phyloP scores from a whole-genome alignment of 2,113 vertebrate species.

The Syngnathus typhle region DNA sequence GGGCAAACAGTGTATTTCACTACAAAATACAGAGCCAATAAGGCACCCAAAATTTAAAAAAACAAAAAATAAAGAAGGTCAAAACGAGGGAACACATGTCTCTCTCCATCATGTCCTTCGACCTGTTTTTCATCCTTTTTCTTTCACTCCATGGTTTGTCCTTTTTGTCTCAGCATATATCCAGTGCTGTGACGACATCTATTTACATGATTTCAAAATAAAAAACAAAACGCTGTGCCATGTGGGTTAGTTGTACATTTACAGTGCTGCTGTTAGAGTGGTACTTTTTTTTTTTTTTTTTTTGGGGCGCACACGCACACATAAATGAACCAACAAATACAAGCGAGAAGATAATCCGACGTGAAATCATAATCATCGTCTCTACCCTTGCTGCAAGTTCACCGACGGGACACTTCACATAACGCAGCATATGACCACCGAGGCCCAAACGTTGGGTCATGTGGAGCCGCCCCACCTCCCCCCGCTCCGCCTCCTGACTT shows the following conservation, averaged over 20 bases:
- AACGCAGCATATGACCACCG: constrained; percentile 47
- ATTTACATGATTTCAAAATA: not conserved
- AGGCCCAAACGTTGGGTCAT: constrained; percentile 15
- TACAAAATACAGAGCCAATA: constrained; percentile 50
- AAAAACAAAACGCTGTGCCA: not conserved
- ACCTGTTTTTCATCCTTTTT: not conserved
- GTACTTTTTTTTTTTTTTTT: not conserved
- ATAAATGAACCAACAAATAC: not conserved
- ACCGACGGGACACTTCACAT: constrained; percentile 45
- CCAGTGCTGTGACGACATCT: constrained; percentile 55
- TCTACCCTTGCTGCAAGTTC: constrained; percentile 32
- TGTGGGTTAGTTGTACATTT: constrained; percentile 39
- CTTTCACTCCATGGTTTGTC: constrained; percentile 18
- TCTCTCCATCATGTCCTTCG: constrained; percentile 31
- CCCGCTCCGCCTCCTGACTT: constrained; percentile 9
- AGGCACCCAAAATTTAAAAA: constrained; percentile 40
- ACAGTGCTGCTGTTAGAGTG: constrained; percentile 50
- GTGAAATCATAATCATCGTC: not conserved
- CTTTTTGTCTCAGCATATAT: constrained; percentile 38
- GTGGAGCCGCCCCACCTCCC: not conserved
- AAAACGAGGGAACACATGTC: constrained; percentile 5
- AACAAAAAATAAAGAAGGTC: constrained; percentile 37
- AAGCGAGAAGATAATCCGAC: not conserved
- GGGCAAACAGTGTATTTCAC: constrained; percentile 61
- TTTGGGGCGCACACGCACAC: not conserved